Evolutionary conservation across 2,888 invertebrate genomes (phyloP).

Genomic region (Cerastis rubricosa): DNA sequence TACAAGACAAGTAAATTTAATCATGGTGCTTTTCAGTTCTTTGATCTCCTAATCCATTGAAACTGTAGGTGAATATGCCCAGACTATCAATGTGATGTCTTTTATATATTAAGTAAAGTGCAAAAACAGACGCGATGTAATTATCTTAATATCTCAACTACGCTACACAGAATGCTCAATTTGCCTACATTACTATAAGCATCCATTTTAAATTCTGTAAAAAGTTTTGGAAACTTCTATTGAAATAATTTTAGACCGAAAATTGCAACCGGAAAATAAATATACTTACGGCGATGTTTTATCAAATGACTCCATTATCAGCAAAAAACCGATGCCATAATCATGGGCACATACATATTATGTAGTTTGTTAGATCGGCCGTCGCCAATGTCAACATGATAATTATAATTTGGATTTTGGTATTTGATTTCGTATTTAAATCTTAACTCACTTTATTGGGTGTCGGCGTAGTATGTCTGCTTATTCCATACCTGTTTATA

Average conservation of each 20-base stretch:
- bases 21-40: conserved; percentile 14
- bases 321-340: not conserved
- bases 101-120: conserved; percentile 10
- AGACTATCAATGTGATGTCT: not conserved
- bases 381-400: not conserved
- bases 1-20: not conserved
- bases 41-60: not conserved
- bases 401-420: not conserved
- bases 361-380: not conserved
- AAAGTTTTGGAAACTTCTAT: not conserved
- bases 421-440: too few species aligned
- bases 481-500: not conserved
- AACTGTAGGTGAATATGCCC: not conserved
- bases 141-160: not conserved
- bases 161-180: not conserved
- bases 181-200: not conserved
- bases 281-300: not conserved
- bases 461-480: not conserved
- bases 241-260: not conserved
- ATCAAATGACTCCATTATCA: not conserved
- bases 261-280: conserved; percentile 6
- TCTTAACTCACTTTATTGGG: too few species aligned
- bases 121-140: not conserved
- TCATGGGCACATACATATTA: not conserved
- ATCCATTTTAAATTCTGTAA: not conserved